These are phyloP conservation scores for Luperina nickerlii DNA, from an alignment of 2,888 invertebrate genomes.

Conservation along the genomic window DNA sequence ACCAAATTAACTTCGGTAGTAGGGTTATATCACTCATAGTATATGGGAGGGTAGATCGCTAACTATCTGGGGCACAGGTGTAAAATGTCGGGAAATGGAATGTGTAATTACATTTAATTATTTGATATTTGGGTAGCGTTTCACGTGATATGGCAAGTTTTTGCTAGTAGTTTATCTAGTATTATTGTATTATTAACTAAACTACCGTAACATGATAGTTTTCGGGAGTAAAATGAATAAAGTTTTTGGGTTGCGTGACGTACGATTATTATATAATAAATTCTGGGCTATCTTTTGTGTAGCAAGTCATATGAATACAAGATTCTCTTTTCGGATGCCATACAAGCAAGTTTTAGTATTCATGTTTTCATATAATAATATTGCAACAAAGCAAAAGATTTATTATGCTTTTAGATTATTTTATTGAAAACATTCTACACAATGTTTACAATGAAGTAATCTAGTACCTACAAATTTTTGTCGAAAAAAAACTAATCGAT, in stretches of 20 bases:
- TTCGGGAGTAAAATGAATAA: slow-evolving; percentile 13
- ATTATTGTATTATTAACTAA: neutral
- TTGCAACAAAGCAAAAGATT: neutral
- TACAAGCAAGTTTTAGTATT: neutral
- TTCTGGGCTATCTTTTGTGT: slow-evolving; percentile 32
- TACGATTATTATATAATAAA: neutral
- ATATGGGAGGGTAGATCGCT: slow-evolving; percentile 56
- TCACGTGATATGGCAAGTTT: slow-evolving; percentile 12
- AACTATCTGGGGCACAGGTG: slow-evolving; percentile 57
- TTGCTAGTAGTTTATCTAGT: slow-evolving; percentile 22
- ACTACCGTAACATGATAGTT: slow-evolving; percentile 2
- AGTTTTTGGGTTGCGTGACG: neutral
- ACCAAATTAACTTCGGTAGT: slow-evolving; percentile 54
- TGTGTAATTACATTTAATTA: slow-evolving; percentile 45
- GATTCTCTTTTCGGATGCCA: neutral
- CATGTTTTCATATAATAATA: neutral
- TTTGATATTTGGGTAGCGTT: slow-evolving; percentile 35
- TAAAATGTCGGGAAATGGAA: slow-evolving; percentile 49
- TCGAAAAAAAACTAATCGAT: neutral
- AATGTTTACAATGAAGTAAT: neutral
- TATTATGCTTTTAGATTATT: neutral
- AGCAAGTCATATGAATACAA: neutral
- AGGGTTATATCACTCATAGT: slow-evolving; percentile 57
- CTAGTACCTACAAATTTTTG: too few relatives aligned
- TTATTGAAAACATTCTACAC: neutral